phyloP scores from a whole-genome alignment of 1,140 invertebrate species.

The Protaetia brevitarsis region DNA sequence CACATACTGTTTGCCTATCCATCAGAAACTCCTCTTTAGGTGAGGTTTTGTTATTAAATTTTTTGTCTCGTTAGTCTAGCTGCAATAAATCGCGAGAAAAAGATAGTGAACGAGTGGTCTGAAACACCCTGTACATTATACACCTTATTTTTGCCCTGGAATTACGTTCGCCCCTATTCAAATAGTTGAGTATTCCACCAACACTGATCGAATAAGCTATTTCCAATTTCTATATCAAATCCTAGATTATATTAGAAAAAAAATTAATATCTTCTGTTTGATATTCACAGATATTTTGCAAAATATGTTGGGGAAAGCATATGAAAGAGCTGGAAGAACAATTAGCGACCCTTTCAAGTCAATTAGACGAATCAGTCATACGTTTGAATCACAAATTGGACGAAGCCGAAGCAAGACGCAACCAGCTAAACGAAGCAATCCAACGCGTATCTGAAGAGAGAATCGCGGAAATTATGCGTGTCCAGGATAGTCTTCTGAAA shows the following conservation, averaged over 20 bases:
- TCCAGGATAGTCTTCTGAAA: conserved; percentile 46
- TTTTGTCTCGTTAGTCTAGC: no score
- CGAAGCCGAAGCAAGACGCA: conserved; percentile 53
- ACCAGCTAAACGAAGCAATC: conserved; percentile 52
- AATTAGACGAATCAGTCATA: conserved; percentile 50
- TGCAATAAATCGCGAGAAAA: no score
- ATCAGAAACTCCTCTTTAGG: no score
- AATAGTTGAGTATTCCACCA: no score
- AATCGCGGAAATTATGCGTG: conserved; percentile 47
- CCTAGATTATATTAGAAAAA: neutral
- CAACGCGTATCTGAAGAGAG: conserved; percentile 50
- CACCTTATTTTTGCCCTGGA: no score
- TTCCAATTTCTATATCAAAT: neutral
- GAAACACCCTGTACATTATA: no score
- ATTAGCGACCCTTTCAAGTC: conserved; percentile 53
- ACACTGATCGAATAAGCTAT: no score
- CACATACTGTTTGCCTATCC: no score
- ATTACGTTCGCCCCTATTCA: no score
- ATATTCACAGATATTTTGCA: conserved; percentile 59
- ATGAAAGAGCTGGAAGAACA: conserved; percentile 55
- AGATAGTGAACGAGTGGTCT: no score
- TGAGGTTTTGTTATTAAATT: no score
- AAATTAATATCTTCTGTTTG: conserved; percentile 22
- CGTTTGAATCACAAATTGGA: conserved; percentile 53
- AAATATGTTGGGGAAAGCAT: conserved; percentile 56